Conservation (phyloP, 2,113 vertebrate genomes). For the Xiphophorus maculatus region DNA sequence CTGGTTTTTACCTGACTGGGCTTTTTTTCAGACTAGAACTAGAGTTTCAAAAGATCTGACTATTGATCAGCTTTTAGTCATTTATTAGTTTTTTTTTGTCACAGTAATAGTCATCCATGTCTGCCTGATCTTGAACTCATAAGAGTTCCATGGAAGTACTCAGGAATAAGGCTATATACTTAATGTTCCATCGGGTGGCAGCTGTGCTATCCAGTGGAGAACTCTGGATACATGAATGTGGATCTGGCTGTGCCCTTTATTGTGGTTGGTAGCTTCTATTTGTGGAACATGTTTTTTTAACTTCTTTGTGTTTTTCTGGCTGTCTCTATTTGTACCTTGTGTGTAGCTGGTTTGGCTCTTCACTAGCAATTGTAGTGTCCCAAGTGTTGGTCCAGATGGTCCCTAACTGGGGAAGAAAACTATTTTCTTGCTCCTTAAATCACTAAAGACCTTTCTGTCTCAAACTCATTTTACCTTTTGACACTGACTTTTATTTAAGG, state of each 20-base stretch:
- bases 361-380: conserved; percentile 49
- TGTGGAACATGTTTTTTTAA: conserved; percentile 69
- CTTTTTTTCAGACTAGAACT: no score
- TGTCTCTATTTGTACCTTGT: conserved; percentile 49
- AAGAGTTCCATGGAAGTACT: conserved; percentile 61
- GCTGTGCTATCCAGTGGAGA: conserved; percentile 62
- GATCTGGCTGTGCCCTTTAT: conserved; percentile 57
- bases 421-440: conserved; percentile 48
- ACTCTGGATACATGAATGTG: conserved; percentile 64
- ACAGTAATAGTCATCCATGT: conserved; percentile 62
- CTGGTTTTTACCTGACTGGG: no score
- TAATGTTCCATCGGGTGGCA: conserved; percentile 50
- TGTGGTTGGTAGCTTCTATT: conserved; percentile 75
- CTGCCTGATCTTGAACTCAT: conserved; percentile 57
- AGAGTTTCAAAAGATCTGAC: no score
- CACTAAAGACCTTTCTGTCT: conserved; percentile 49
- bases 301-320: conserved; percentile 34
- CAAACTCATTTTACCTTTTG: conserved; percentile 34
- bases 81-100: conserved; percentile 64
- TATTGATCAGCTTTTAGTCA: neutral
- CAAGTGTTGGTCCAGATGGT: conserved; percentile 34
- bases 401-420: conserved; percentile 52
- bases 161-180: conserved; percentile 70
- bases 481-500: conserved; percentile 40
- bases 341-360: conserved; percentile 56